These are phyloP conservation scores for Catagonus wagneri DNA, from an alignment of 2,113 vertebrate species.

Conservation along the genomic window DNA sequence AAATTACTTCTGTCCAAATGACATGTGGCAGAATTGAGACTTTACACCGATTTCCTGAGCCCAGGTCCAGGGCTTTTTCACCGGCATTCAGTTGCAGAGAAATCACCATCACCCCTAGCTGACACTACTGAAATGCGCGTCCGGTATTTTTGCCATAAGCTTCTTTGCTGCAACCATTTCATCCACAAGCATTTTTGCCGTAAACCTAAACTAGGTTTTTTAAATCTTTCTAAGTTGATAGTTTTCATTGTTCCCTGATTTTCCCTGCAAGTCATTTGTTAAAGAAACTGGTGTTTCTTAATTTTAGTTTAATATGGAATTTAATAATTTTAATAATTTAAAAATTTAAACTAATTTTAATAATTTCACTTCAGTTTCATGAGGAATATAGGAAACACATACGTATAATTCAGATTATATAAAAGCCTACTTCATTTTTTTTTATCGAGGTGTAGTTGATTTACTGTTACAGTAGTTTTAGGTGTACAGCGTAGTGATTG, in stretches of 20 bases:
- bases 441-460: too few relatives aligned
- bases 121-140: too few relatives aligned
- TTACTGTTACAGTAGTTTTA: too few relatives aligned
- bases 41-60: neutral
- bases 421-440: neutral
- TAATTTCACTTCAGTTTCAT: slow-evolving; percentile 15
- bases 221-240: slow-evolving; percentile 22
- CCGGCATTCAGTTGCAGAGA: neutral
- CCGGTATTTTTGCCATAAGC: too few relatives aligned
- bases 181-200: too few relatives aligned
- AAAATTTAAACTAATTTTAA: neutral
- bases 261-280: slow-evolving; percentile 25
- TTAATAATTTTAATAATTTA: slow-evolving; percentile 20
- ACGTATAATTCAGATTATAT: neutral
- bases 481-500: too few relatives aligned
- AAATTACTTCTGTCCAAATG: neutral
- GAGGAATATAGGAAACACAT: neutral
- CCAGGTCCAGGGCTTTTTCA: neutral
- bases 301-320: slow-evolving; percentile 36
- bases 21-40: neutral
- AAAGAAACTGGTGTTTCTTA: slow-evolving; percentile 21
- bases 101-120: too few relatives aligned
- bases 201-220: too few relatives aligned
- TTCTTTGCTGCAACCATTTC: too few relatives aligned
- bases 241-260: neutral